A percentile compares a stretch with the other conserved stretches of the same genome.
Conservation (phyloP, 1,140 invertebrate genomes). For the Adelges cooleyi region DNA sequence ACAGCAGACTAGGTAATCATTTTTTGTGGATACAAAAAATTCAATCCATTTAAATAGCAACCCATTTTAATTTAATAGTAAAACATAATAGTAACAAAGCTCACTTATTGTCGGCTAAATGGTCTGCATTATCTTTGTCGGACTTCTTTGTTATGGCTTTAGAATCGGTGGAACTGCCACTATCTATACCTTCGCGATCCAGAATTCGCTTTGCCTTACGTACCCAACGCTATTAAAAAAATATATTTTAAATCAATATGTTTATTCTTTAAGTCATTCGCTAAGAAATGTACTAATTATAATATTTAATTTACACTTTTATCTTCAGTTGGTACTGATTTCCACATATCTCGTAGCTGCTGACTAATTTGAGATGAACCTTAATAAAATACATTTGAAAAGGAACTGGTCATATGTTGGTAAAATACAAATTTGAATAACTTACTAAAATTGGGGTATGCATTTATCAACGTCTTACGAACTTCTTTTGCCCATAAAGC, state of each 20-base stretch:
- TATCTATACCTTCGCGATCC: background rate
- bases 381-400: slow-evolving; percentile 37
- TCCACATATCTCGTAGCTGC: slow-evolving; percentile 71
- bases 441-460: slow-evolving; percentile 62
- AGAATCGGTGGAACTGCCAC: background rate
- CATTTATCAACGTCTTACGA: slow-evolving; percentile 54
- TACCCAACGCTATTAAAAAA: slow-evolving; percentile 18
- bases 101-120: background rate
- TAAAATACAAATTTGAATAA: background rate
- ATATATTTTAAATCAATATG: too few species aligned
- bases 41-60: too few species aligned
- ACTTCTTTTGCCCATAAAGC: slow-evolving; percentile 80
- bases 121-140: background rate
- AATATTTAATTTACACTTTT: slow-evolving; percentile 37
- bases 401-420: slow-evolving; percentile 30
- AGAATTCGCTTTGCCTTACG: slow-evolving; percentile 27
- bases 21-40: too few species aligned
- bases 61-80: too few species aligned
- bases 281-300: too few species aligned
- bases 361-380: slow-evolving; percentile 70
- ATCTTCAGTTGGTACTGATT: slow-evolving; percentile 50
- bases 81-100: too few species aligned
- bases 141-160: background rate
- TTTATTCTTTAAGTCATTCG: too few species aligned
- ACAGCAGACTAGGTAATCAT: too few species aligned